Percentiles rank a stretch among this genome's conserved stretches.
These are phyloP conservation scores for Gulo gulo DNA, from an alignment of 2,113 vertebrate genomes.

Conservation along the genomic window DNA sequence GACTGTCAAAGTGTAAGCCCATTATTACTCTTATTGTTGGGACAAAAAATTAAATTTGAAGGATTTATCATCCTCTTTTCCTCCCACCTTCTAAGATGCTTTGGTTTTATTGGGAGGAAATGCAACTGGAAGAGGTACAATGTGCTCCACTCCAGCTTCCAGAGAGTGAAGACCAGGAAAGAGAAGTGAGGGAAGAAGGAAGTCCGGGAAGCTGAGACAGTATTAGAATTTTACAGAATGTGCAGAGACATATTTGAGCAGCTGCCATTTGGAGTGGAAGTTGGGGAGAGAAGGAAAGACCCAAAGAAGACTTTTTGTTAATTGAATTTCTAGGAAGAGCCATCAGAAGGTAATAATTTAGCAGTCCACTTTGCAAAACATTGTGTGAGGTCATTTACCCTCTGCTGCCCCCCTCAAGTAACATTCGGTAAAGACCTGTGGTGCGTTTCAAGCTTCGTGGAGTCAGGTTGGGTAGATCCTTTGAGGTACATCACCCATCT, in stretches of 20 bases:
- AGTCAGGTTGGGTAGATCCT: neutral
- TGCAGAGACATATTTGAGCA: conserved; percentile 8
- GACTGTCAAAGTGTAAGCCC: neutral
- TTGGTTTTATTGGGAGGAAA: neutral
- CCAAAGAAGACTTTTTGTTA: neutral
- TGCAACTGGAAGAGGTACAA: neutral
- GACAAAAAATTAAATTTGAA: neutral
- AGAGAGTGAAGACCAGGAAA: neutral
- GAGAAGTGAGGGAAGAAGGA: neutral
- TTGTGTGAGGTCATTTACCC: neutral
- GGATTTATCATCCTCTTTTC: neutral
- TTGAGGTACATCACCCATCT: neutral
- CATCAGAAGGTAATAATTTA: neutral
- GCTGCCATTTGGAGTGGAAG: neutral
- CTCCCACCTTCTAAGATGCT: neutral
- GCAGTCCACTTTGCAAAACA: neutral
- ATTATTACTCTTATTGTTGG: neutral
- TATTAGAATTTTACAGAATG: neutral
- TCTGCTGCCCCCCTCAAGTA: neutral
- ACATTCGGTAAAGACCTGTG: neutral
- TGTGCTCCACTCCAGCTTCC: neutral
- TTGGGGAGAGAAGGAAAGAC: neutral
- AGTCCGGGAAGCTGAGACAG: neutral
- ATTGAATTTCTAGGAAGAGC: conserved; percentile 16
- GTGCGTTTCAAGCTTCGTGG: neutral